Evolutionary conservation across 2,888 invertebrate species (phyloP).

Genomic region (Dendrolimus pini): DNA sequence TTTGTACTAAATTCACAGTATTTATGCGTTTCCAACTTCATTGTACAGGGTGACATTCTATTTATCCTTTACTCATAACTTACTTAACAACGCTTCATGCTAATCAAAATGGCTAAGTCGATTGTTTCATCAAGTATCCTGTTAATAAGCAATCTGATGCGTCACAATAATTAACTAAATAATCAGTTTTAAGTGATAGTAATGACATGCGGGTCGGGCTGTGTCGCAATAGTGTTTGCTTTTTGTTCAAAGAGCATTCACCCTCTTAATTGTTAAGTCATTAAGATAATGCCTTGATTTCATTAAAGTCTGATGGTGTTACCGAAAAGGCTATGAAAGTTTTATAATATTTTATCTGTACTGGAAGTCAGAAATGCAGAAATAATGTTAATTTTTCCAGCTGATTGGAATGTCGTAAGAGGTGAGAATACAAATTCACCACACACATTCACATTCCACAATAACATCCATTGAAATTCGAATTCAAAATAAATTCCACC

Average conservation of each 20-base stretch:
- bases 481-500: no score
- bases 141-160: slow-evolving; percentile 65
- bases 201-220: slow-evolving; percentile 62
- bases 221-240: slow-evolving; percentile 37
- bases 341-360: no score
- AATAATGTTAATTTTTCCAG: no score
- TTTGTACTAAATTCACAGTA: no score
- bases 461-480: no score
- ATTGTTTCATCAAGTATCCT: slow-evolving; percentile 49
- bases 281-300: neutral
- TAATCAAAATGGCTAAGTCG: slow-evolving; percentile 7
- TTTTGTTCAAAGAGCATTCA: slow-evolving; percentile 49
- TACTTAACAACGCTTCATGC: neutral
- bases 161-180: slow-evolving; percentile 62
- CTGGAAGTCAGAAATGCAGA: no score
- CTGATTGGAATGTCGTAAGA: no score
- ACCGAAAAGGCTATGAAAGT: neutral
- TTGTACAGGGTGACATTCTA: neutral
- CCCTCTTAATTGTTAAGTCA: slow-evolving; percentile 38
- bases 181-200: slow-evolving; percentile 68
- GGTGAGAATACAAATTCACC: no score
- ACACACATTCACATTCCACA: no score
- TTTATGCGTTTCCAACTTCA: no score
- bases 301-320: no score
- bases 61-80: neutral